Base-by-base conservation (phyloP, 2,113 vertebrate species). In the Telmatochromis sp. region DNA sequence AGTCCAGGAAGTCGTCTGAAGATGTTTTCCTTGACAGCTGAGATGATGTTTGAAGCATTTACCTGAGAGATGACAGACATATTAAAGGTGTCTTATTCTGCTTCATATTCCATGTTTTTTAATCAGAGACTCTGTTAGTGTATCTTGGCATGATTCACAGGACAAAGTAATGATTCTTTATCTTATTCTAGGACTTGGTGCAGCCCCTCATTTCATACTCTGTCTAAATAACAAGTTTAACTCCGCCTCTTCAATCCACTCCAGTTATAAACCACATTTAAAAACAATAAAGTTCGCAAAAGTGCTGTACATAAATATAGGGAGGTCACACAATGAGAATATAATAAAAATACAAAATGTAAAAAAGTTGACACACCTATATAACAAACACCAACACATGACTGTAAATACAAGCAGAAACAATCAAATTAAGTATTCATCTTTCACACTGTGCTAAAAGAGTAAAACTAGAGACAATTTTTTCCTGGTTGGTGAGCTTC, bases 1-100 rank as follows among this genome's bases (percentile, higher is more conserved):
- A 95, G 85, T 87, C 94, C 94, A 57, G 94, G 94, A 73, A 95
- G 93, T 63, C 94, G 83, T 13, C n/a, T 31, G 33, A 57, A n/a
- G 6, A n/a, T 7, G 4, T 9, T 35, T 12, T 31, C 33, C 81
- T 57, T 73, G 17, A 49, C 6, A 55, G 78, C 10, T 5, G 15
- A 3, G 40, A 4, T 3, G 1, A 26, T 3, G 6, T 45, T 28
- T 6, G 80, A 33, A 5, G 9, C 40, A 1, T 60, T 33, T 3
- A 81, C 68, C 90, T 92, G 86, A 33, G 2, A 14, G 2, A 17
- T 6, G 37, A 21, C 11, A 40, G 26, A 49, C 1, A 47, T 15
- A 2, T 49, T 15, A 28, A 37, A 47, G 21, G 0, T 75, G 4
- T 47, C 3, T 45, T 45, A 75, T 47, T 47, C 23, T 28, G 40